phyloP scores from a whole-genome alignment of 2,888 invertebrate genomes.

The Folsomia candida region DNA sequence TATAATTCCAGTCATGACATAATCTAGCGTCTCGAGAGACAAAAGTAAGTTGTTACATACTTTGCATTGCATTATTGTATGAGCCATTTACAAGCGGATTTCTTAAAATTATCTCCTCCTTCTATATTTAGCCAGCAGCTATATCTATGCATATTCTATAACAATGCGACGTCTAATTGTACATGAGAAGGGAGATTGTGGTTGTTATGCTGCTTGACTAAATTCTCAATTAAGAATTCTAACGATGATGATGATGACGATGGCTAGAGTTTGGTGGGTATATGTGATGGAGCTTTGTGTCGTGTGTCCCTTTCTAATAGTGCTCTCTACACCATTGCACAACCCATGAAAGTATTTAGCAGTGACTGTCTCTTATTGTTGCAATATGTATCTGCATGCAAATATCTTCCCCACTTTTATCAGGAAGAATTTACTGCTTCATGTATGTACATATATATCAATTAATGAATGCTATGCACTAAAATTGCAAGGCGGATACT shows the following conservation, averaged over 20 bases:
- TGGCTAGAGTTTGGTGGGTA: no score
- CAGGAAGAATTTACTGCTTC: not conserved
- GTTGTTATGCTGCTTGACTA: no score
- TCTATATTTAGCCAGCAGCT: not conserved
- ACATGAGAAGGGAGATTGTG: no score
- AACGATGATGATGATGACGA: not conserved
- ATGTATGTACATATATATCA: no score
- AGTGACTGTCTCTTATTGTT: not conserved
- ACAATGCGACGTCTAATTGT: not conserved
- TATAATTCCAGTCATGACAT: not conserved
- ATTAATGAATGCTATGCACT: no score
- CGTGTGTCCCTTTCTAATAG: not conserved
- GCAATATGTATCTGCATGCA: not conserved
- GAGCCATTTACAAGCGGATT: not conserved
- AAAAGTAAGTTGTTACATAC: no score
- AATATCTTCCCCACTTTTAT: not conserved
- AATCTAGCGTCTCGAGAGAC: not conserved
- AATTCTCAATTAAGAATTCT: not conserved
- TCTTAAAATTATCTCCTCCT: not conserved
- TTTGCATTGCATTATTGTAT: not conserved
- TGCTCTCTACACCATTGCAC: not conserved
- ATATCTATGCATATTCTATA: not conserved
- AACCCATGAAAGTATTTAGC: not conserved
- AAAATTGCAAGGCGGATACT: no score
- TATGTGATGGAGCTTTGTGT: not conserved